A percentile compares a stretch with the other conserved stretches of the same genome.
phyloP scores from a whole-genome alignment of 2,888 invertebrate species.

The Halictus quadricinctus region DNA sequence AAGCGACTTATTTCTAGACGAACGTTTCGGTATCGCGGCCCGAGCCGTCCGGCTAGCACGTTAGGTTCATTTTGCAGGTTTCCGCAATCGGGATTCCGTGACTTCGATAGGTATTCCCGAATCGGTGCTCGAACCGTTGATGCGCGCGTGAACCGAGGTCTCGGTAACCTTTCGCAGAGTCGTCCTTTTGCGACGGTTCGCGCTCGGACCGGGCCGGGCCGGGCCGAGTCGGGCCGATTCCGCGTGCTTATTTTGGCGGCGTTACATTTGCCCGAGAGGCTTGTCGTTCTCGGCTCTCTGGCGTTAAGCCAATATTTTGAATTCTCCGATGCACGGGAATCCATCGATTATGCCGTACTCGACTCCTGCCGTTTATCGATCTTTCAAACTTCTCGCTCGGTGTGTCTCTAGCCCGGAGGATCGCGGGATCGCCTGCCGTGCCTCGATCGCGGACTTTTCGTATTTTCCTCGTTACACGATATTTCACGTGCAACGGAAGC shows the following conservation, averaged over 20 bases:
- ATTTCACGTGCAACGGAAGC: slow-evolving; percentile 3
- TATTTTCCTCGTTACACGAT: slow-evolving; percentile 1
- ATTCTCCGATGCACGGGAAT: slow-evolving; percentile 55
- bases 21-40: neutral
- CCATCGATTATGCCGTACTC: slow-evolving; percentile 49
- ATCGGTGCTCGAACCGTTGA: slow-evolving; percentile 1
- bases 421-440: neutral
- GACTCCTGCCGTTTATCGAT: slow-evolving; percentile 37
- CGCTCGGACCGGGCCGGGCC: slow-evolving; percentile 27
- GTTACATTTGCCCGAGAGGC: slow-evolving; percentile 51
- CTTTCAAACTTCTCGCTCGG: slow-evolving; percentile 14
- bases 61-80: neutral
- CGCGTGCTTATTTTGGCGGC: slow-evolving; percentile 62
- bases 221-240: slow-evolving; percentile 28
- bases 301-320: slow-evolving; percentile 66
- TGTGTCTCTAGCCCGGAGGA: neutral
- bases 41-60: neutral
- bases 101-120: slow-evolving; percentile 13
- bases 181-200: slow-evolving; percentile 41
- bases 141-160: slow-evolving; percentile 17
- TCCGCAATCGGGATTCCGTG: neutral
- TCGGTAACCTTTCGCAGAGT: slow-evolving; percentile 16
- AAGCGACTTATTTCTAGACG: neutral
- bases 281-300: slow-evolving; percentile 53
- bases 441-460: neutral